Percentiles rank a stretch among this genome's conserved stretches.
Evolutionary conservation across 2,797 vertebrate genomes (phyloP).

Genomic region (Notoglanidium macrostoma): DNA sequence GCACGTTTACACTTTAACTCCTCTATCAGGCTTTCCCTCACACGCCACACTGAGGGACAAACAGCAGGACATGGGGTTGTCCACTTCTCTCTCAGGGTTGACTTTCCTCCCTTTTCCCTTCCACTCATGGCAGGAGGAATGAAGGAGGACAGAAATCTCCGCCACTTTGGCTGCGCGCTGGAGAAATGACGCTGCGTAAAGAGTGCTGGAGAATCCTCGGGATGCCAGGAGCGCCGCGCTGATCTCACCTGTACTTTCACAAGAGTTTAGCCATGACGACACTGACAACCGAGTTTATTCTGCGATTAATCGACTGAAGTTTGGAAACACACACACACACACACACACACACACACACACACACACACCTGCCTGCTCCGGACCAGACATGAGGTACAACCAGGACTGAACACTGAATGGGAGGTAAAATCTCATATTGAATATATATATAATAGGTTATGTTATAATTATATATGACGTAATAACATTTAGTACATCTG

Average conservation of each 20-base stretch:
- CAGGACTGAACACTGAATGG: neutral
- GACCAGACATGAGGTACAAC: slow-evolving; percentile 8
- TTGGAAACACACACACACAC: neutral
- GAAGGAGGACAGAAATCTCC: neutral
- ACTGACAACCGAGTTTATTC: neutral
- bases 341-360: neutral
- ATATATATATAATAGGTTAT: neutral
- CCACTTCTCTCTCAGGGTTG: neutral
- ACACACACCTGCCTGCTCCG: neutral
- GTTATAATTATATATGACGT: neutral
- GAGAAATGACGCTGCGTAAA: slow-evolving; percentile 1
- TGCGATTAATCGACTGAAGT: neutral
- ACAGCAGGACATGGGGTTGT: neutral
- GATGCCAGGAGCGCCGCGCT: neutral
- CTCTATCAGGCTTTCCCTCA: neutral
- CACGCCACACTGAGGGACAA: neutral
- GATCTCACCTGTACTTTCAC: neutral
- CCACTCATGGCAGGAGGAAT: neutral
- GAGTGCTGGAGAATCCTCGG: neutral
- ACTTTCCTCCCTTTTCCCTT: neutral
- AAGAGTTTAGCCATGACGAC: neutral
- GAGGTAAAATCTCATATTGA: neutral
- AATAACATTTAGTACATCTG: neutral
- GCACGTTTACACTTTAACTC: neutral
- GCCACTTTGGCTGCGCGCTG: neutral